Evolutionary conservation across 1,140 invertebrate species (phyloP), one percentile per base, ranked within the genome.

Genomic region (Drosophila kikkawai): DNA sequence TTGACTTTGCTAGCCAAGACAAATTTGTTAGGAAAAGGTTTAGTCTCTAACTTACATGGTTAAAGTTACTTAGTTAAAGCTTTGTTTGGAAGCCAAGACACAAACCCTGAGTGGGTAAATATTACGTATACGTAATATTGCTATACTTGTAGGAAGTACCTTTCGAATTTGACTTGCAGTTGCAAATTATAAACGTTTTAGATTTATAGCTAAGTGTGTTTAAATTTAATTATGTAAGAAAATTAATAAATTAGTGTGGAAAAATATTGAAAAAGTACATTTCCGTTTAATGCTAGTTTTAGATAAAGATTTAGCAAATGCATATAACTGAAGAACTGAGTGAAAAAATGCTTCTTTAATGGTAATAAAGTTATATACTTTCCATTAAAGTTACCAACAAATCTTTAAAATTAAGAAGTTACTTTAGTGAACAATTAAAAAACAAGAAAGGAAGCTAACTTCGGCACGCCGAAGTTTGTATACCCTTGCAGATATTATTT

Each of bases 111-210:
- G 15, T 0, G 5, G 4, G 12, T 11, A 37, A 12, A 68, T 45
- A 68, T 55, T 68, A 68, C 63, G 63, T 66, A 66, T 66, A 65
- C 63, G 63, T 61, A 19, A 37, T 26, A 11, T 41, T 13, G 15
- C 11, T 17, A 9, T 57, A 57, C 93, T 0, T n/a, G 0, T 1
- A 5, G 13, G 8, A 55, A 17, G 7, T 26, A 0, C 2, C 0
- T 9, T 55, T 22, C 1, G 0, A 37, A 37, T 6, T 37, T 55
- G 1, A 26, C 36, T 15, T n/a, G 0, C 4, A 39, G 53, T 22
- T 22, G 13, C 17, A 15, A 15, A 9, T 37, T 15, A 37, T 15
- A 22, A 15, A 8, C 7, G 17, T 22, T 22, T 15, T 5, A 3
- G 1, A 4, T 3, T 8, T 8, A 34, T 34, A 34, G 32, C 1